These are phyloP conservation scores for Mamestra configurata DNA, from an alignment of 1,140 invertebrate species.

Conservation along the genomic window DNA sequence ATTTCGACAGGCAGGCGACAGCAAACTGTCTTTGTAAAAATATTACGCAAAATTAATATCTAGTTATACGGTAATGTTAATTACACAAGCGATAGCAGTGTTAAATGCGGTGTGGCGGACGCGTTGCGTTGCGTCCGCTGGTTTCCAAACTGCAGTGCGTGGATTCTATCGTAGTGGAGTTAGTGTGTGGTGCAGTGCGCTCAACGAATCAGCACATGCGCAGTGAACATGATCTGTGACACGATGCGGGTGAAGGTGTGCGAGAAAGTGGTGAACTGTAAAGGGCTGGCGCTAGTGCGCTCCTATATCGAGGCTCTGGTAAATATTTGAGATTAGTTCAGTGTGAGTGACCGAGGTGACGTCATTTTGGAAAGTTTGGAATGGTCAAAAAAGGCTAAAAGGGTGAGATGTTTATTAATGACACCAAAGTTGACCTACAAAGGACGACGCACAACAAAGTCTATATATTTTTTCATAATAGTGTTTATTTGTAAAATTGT, in stretches of 20 bases:
- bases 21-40: constrained; percentile 6
- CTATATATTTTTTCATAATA: neutral
- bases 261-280: constrained; percentile 81
- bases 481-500: neutral
- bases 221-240: constrained; percentile 73
- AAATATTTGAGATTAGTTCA: constrained; percentile 54
- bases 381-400: neutral
- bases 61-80: constrained; percentile 41
- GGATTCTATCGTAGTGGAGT: constrained; percentile 49
- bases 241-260: constrained; percentile 75
- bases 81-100: constrained; percentile 40
- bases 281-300: constrained; percentile 75
- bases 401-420: neutral
- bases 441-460: neutral
- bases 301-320: constrained; percentile 79
- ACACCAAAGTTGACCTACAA: neutral
- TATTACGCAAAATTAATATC: constrained; percentile 45
- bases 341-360: neutral
- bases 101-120: constrained; percentile 38
- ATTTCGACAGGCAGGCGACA: constrained; percentile 10
- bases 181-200: constrained; percentile 54
- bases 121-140: constrained; percentile 46
- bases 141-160: constrained; percentile 41
- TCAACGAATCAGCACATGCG: constrained; percentile 12
- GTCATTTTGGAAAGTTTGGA: neutral